Conservation (phyloP, 1,140 invertebrate genomes). For the Cataglyphis hispanica region DNA sequence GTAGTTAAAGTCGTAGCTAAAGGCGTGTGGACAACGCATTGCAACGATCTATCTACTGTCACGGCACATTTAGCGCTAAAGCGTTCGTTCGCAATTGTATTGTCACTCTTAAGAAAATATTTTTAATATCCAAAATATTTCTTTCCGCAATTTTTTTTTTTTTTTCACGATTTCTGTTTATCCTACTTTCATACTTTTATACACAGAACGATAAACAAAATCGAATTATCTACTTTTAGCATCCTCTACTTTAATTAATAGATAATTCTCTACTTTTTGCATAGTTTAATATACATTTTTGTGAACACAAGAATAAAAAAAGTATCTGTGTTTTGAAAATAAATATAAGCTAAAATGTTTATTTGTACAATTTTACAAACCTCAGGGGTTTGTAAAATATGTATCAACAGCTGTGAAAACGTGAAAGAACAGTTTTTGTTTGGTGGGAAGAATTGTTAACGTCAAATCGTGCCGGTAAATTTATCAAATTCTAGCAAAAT, state of each 20-base stretch:
- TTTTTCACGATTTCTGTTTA: not conserved
- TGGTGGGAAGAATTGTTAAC: not conserved
- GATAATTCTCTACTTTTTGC: not conserved
- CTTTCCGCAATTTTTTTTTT: too few relatives aligned
- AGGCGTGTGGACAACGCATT: slow-evolving; percentile 19
- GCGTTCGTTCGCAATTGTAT: not conserved
- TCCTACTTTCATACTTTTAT: not conserved
- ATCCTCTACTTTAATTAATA: too few relatives aligned
- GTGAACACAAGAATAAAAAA: not conserved
- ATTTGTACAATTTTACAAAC: not conserved
- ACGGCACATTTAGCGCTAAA: not conserved
- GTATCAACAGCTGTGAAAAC: not conserved
- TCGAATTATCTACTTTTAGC: not conserved
- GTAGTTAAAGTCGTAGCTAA: slow-evolving; percentile 49
- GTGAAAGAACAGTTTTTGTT: not conserved
- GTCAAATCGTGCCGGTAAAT: not conserved
- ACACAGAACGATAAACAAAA: not conserved
- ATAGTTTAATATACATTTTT: not conserved
- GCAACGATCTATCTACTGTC: not conserved
- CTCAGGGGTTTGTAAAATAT: not conserved
- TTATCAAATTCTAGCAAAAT: slow-evolving; percentile 5
- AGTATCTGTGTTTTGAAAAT: not conserved
- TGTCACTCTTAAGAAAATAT: not conserved
- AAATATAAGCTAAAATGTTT: not conserved
- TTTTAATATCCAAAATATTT: not conserved